A percentile compares a stretch with the other conserved stretches of the same genome.
Evolutionary conservation across 2,888 invertebrate species (phyloP).

Genomic region (Drosophila melanocephala): DNA sequence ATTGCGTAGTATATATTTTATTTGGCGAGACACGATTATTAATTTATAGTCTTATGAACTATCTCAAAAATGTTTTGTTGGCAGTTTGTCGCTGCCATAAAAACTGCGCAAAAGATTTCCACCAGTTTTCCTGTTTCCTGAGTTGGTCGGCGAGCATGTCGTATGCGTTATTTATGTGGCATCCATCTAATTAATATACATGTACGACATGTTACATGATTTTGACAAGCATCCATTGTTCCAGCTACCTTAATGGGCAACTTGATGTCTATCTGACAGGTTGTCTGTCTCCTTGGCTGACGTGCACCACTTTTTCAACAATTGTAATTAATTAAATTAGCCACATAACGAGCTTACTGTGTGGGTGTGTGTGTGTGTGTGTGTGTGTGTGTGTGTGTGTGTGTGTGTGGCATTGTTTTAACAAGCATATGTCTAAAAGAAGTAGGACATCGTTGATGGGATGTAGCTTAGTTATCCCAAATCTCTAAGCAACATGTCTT

Average conservation of each 20-base stretch:
- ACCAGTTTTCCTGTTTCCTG: background rate
- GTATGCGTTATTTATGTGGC: constrained; percentile 66
- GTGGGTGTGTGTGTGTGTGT: background rate
- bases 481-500: background rate
- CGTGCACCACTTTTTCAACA: constrained; percentile 38
- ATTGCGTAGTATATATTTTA: constrained; percentile 32
- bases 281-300: constrained; percentile 35
- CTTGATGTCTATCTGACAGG: constrained; percentile 35
- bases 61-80: constrained; percentile 37
- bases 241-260: constrained; percentile 16
- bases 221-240: constrained; percentile 33
- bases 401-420: background rate
- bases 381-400: background rate
- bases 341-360: constrained; percentile 8
- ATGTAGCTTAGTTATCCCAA: background rate
- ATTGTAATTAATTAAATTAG: constrained; percentile 61
- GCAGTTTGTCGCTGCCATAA: constrained; percentile 46
- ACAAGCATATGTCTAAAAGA: constrained; percentile 4
- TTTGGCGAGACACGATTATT: constrained; percentile 43
- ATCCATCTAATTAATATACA: constrained; percentile 66
- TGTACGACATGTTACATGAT: constrained; percentile 18
- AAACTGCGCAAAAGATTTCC: constrained; percentile 4
- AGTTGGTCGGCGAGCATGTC: constrained; percentile 30
- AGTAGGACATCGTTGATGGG: background rate
- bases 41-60: constrained; percentile 56